Percentiles rank a stretch among this genome's conserved stretches.
phyloP scores from a whole-genome alignment of 1,140 invertebrate genomes.

The Anoplolepis gracilipes region DNA sequence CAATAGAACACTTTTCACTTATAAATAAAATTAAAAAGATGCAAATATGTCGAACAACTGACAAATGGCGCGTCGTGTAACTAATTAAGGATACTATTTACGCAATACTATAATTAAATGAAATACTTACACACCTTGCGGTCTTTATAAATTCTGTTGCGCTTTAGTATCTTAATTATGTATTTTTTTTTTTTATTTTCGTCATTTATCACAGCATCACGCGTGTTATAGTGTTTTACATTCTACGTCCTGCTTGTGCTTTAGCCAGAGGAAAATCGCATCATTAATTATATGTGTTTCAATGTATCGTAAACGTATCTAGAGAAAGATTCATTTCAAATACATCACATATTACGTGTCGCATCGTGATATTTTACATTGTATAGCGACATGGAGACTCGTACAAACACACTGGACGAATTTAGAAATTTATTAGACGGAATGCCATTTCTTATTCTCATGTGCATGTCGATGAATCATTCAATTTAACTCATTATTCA shows the following conservation, averaged over 20 bases:
- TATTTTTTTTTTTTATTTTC: conserved; percentile 19
- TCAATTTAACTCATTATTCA: no score
- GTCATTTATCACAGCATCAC: conserved; percentile 45
- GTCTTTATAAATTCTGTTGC: conserved; percentile 3
- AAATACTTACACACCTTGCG: conserved; percentile 41
- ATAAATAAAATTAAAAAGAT: conserved; percentile 42
- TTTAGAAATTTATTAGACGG: conserved; percentile 15
- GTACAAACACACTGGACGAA: background rate
- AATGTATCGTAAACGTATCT: conserved; percentile 1
- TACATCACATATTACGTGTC: background rate
- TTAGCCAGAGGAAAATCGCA: background rate
- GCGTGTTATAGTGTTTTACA: conserved; percentile 27
- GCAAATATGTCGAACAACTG: conserved; percentile 11
- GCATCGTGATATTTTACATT: background rate
- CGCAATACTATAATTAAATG: conserved; percentile 63
- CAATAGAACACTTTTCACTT: background rate
- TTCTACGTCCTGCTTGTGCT: background rate
- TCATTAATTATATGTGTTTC: background rate
- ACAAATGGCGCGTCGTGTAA: conserved; percentile 29
- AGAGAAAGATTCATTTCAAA: background rate
- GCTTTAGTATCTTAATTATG: background rate
- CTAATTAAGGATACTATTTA: conserved; percentile 39
- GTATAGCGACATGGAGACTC: background rate
- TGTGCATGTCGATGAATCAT: background rate
- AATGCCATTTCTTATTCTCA: conserved; percentile 9